Base-by-base conservation (phyloP, 2,797 vertebrate species). In the Masticophis lateralis region DNA sequence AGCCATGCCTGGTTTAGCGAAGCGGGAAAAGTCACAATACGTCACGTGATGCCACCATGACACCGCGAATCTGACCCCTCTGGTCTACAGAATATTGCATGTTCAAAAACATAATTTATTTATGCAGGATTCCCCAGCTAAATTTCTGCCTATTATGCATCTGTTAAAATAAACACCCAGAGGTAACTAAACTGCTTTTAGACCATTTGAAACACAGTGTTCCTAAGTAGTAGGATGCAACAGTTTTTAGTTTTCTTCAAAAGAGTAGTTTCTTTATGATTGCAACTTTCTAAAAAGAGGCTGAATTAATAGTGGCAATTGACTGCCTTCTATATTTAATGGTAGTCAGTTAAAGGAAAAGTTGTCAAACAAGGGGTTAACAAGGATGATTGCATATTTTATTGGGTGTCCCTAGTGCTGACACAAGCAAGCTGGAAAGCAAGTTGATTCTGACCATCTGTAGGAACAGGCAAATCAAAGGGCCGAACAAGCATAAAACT, bases 381-480 rank as follows among this genome's bases (percentile, higher is more conserved):
- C 96, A 96, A 96, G 96, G 97, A 98, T 94, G 96, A 95, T 94
- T 95, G 94, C 92, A 12, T 3, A 93, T 94, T 97, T 97, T 96
- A 96, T 97, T 96, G 96, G 96, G 94, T 96, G 96, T 95, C 96
- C 97, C 97, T 97, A 96, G 95, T 97, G 97, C 97, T 96, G 95
- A 97, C 97, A 97, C 97, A 98, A 98, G 97, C 97, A 97, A 97
- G 97, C 96, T 93, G 94, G 98, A 98, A 97, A 97, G 97, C 97
- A 95, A 97, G 96, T 96, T 97, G 96, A 97, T 97, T 97, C 97
- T 98, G 97, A 98, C 98, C 98, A 98, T 98, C 97, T 97, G 97
- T 98, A 98, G 98, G 94, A 97, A 97, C 95, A 97, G 96, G 96
- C 96, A 97, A 97, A 96, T 94, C 95, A 93, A 97, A 96, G 97